phyloP scores from a whole-genome alignment of 2,797 vertebrate species.

The Neostethus bicornis region DNA sequence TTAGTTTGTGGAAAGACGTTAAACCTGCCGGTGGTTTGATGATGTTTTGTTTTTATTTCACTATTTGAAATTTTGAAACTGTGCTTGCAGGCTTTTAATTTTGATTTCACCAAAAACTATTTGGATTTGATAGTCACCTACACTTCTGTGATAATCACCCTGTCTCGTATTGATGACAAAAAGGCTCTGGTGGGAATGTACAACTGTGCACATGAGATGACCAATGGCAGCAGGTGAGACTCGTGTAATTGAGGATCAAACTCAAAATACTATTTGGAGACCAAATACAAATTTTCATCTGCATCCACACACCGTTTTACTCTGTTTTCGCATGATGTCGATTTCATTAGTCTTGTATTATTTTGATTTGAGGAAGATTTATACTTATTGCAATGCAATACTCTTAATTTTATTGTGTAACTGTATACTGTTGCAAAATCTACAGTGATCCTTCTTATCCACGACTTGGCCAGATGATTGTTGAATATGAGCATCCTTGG shows the following conservation, averaged over 20 bases:
- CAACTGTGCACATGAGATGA: slow-evolving; percentile 92
- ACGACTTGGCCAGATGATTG: slow-evolving; percentile 90
- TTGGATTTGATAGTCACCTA: slow-evolving; percentile 93
- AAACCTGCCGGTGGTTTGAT: too few relatives aligned
- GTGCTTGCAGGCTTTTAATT: slow-evolving; percentile 84
- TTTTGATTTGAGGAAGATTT: slow-evolving; percentile 18
- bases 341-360: background rate
- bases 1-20: too few relatives aligned
- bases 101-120: slow-evolving; percentile 91
- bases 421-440: slow-evolving; percentile 13
- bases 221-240: slow-evolving; percentile 85
- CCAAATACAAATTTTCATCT: background rate
- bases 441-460: slow-evolving; percentile 88
- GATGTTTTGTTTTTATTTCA: too few relatives aligned
- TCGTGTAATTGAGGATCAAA: background rate
- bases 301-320: background rate
- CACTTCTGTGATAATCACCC: slow-evolving; percentile 85
- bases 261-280: background rate
- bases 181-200: slow-evolving; percentile 88
- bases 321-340: background rate
- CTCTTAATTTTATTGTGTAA: slow-evolving; percentile 9
- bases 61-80: background rate
- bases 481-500: slow-evolving; percentile 91
- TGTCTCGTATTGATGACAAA: slow-evolving; percentile 91
- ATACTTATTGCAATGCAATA: background rate